Percentiles rank a stretch among this genome's conserved stretches.
Evolutionary conservation across 1,140 invertebrate species (phyloP).

Genomic region (Pinna nobilis): DNA sequence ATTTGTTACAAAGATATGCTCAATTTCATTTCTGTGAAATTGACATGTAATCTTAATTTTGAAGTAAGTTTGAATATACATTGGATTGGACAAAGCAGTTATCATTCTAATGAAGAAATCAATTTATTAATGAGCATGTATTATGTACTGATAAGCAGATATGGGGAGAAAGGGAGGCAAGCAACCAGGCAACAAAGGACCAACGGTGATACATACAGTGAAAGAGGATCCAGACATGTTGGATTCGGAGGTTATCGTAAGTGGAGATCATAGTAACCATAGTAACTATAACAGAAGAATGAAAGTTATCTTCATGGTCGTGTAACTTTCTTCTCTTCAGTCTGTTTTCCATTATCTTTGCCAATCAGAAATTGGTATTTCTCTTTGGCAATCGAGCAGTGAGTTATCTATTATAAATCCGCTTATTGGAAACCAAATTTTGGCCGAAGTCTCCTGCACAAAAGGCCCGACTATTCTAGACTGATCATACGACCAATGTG

Average conservation of each 20-base stretch:
- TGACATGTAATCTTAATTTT: constrained; percentile 9
- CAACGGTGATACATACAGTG: constrained; percentile 72
- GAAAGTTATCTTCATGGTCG: not conserved
- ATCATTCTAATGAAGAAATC: not conserved
- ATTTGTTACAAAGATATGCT: too few species aligned
- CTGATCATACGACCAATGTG: too few species aligned
- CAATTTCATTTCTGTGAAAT: too few species aligned
- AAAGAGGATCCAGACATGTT: constrained; percentile 77
- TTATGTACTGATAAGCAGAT: not conserved
- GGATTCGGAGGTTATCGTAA: constrained; percentile 72
- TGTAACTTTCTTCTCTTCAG: too few species aligned
- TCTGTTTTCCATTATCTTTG: too few species aligned
- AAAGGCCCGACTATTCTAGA: too few species aligned
- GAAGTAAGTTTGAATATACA: not conserved
- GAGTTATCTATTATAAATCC: too few species aligned
- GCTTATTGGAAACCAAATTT: too few species aligned
- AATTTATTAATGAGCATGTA: not conserved
- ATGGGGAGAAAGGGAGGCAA: constrained; percentile 18
- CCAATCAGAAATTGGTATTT: too few species aligned
- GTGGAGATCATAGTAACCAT: too few species aligned
- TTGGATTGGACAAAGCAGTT: not conserved
- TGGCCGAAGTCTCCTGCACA: too few species aligned
- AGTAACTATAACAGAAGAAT: not conserved
- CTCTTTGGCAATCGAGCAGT: too few species aligned
- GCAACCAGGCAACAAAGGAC: constrained; percentile 10